Evolutionary conservation across 2,797 vertebrate species (phyloP).

Genomic region (Hybognathus amarus): DNA sequence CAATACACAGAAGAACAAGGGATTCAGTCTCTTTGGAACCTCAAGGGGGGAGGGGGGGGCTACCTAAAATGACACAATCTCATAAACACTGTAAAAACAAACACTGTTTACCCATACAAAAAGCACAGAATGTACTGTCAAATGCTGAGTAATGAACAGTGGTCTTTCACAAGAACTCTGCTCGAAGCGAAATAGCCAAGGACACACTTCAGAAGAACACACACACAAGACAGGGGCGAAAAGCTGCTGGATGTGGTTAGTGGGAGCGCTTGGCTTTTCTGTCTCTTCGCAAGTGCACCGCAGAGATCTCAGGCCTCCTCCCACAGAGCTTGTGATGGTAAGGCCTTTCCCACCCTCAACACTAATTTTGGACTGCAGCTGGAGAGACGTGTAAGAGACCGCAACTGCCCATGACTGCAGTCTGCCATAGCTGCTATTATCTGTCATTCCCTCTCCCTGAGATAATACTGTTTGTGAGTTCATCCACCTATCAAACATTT

Average conservation of each 20-base stretch:
- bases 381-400: conserved; percentile 50
- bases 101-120: conserved; percentile 69
- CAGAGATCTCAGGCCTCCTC: conserved; percentile 49
- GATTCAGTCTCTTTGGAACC: conserved; percentile 48
- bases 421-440: conserved; percentile 55
- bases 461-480: conserved; percentile 56
- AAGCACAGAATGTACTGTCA: conserved; percentile 65
- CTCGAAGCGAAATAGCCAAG: conserved; percentile 40
- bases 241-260: conserved; percentile 28
- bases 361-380: conserved; percentile 61
- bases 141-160: conserved; percentile 71
- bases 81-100: conserved; percentile 71
- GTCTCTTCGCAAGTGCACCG: conserved; percentile 29
- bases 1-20: conserved; percentile 47
- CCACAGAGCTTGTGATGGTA: conserved; percentile 41
- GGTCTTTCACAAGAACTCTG: conserved; percentile 66
- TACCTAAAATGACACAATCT: conserved; percentile 72
- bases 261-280: conserved; percentile 34
- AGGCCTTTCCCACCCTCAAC: conserved; percentile 42
- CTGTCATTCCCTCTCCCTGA: conserved; percentile 56
- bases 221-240: not conserved
- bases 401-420: conserved; percentile 52
- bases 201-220: conserved; percentile 35
- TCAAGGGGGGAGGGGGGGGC: conserved; percentile 3
- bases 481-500: conserved; percentile 43